Base-by-base conservation (phyloP, 2,888 invertebrate genomes). In the Euplagia quadripunctaria region DNA sequence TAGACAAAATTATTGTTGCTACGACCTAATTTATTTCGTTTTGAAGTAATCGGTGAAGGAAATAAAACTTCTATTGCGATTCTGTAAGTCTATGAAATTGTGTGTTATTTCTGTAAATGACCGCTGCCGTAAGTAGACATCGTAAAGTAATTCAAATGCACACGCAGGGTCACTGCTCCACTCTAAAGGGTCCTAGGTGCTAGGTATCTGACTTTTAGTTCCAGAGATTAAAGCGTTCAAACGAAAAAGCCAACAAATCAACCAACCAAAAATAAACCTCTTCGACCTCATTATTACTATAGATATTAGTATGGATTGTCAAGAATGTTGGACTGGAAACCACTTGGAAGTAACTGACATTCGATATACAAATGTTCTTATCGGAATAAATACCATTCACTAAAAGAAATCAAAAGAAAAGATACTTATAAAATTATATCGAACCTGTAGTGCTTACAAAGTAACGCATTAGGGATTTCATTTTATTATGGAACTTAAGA, bases 401-500 rank as follows among this genome's bases (percentile, higher is more conserved):
- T 12, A 0, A 31, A 61, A 31, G 58, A 58, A 58, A 58, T 58
- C 1, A 20, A 4, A 20, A 58, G 9, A 31, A 61, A 61, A 31
- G 12, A 61, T 61, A 31, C 14, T 61, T 31, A 61, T 31, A 61
- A 61, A 61, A 31, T 2, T 14, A 20, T 11, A 58, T 5, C 1
- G 58, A 78, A 75, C 65, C 77, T 71, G 81, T 82, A 81, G 79
- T 79, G 68, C 64, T 71, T 68, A 68, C 70, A 73, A 72, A 70
- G 64, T 68, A 42, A 42, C 31, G 63, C 71, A 81, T 78, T 74
- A 74, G 69, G 76, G 72, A 58, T 12, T 68, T 83, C 51, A 83
- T 76, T 82, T 82, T 83, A 82, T 82, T 78, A 68, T 31, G 46
- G 42, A 49, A 63, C 55, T 76, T 70, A 63, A 72, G 68, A 79